Evolutionary conservation across 2,113 vertebrate species (phyloP), one percentile per base, ranked within the genome.

Genomic region (Equus przewalskii): DNA sequence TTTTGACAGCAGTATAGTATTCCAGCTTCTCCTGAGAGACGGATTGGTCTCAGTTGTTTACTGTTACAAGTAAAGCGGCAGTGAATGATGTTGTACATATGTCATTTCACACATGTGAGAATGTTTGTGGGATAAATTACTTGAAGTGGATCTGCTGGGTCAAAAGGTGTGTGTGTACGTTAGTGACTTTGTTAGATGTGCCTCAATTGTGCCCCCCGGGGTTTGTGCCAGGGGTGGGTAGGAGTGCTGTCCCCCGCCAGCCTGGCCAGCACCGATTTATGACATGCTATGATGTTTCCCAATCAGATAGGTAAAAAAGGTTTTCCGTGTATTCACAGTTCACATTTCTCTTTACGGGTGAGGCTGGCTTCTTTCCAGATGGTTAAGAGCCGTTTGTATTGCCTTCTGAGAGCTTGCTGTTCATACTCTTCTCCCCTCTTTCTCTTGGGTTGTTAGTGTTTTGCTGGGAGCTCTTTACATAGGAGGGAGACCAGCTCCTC

Each of bases 391-490:
- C 76, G 28, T 51, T 94, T 13, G 24, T 24, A n/a, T 30, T 51
- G 21, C 44, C 22, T 69, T 41, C 49, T n/a, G 44, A 54, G 64
- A 49, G 3, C 58, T 80, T 92, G 56, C 89, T 89, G 3, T 76
- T 85, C 36, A 9, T 72, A 13, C 3, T 2, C 46, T 56, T 44
- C 14, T 46, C 26, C 30, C 12, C 1, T n/a, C 72, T 84, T 58
- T 58, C 81, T 84, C 0, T 7, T 56, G 58, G 62, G 15, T 51
- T 19, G 12, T 62, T 33, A 28, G 30, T 87, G 33, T 62, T 88
- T 22, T 75, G 44, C 9, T 51, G 30, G 81, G 46, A 75, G 9
- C 72, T 81, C 62, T 93, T 95, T 93, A 33, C 30, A 21, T 82
- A 14, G 15, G 79, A 69, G 3, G 16, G 49, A 46, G 58, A 49